Base-by-base conservation (phyloP, 2,113 vertebrate species). In the Eurypyga helias region DNA sequence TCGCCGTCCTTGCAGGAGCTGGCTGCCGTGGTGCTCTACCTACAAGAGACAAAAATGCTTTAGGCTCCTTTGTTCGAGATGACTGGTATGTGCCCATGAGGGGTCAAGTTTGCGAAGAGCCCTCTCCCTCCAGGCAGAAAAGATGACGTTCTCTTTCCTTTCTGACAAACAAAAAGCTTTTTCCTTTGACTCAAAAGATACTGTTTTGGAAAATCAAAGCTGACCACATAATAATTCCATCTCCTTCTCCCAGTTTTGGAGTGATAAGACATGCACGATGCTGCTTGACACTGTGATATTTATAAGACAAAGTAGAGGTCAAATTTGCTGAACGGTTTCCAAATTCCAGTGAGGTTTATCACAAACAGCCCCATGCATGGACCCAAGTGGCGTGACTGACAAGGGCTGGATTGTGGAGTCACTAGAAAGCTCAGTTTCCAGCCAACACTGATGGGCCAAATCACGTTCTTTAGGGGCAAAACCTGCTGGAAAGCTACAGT, bases 331-430 rank as follows among this genome's bases (percentile, higher is more conserved):
- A 96, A 97, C 9, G 36, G 88, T 96, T 96, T 97, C 95, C 97
- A 97, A 93, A 97, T 97, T 97, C 97, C 96, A 96, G 65, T 61
- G 94, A 87, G 69, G 89, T 97, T 97, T 94, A 97, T 94, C 95
- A 97, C 92, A 95, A 96, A 97, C 95, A 96, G 51, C 31, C 48
- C 84, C 93, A 96, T 95, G 95, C 94, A 97, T 6, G 13, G 81
- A 87, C 87, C 69, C 84, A 84, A 89, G 77, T 89, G 92, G 71
- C 17, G 5, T 92, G 86, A 95, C 92, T 92, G 96, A 92, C 92
- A 95, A 92, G 92, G 65, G 49, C 38, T 88, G 80, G 87, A 92
- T 87, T 96, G 86, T 95, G 70, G 82, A 86, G 86, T 84, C 78
- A 77, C 72, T 88, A 73, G 58, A 93, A 91, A 83, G 67, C 79